Percentiles rank a stretch among this genome's conserved stretches.
phyloP scores from a whole-genome alignment of 92 coral and sea anemone genomes.

The Chrysogorgia sp. region DNA sequence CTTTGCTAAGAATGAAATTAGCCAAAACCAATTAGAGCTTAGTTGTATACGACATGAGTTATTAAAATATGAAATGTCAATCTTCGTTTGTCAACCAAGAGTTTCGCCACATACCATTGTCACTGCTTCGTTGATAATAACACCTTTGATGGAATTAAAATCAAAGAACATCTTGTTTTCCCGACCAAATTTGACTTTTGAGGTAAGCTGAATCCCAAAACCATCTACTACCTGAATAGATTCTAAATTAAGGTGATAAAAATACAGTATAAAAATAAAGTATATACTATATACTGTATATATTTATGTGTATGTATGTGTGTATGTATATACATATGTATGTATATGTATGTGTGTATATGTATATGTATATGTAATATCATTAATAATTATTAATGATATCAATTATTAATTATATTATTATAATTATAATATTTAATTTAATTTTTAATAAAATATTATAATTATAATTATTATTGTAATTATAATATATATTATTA shows the following conservation, averaged over 20 bases:
- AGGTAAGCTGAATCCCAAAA: constrained; percentile 32
- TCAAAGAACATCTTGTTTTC: constrained; percentile 32
- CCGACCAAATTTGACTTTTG: constrained; percentile 17
- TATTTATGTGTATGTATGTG: too few relatives aligned
- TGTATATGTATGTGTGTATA: too few relatives aligned
- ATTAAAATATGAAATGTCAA: too few relatives aligned
- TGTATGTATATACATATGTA: too few relatives aligned
- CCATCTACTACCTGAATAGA: constrained; percentile 37
- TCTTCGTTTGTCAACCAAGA: too few relatives aligned
- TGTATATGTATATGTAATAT: too few relatives aligned
- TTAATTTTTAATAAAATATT: too few relatives aligned
- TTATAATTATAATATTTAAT: too few relatives aligned
- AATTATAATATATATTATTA: too few relatives aligned
- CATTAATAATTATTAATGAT: too few relatives aligned
- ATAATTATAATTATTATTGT: too few relatives aligned
- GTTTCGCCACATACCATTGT: constrained; percentile 16
- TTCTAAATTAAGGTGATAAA: constrained; percentile 2
- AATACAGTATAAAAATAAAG: background rate
- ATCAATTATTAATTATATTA: too few relatives aligned
- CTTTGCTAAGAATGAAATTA: constrained; percentile 32
- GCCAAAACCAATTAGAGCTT: background rate
- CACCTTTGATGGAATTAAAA: constrained; percentile 16
- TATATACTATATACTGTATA: background rate
- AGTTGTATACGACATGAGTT: background rate
- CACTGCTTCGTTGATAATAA: constrained; percentile 31